These are phyloP conservation scores for Neolamprologus sp. DNA, from an alignment of 2,113 vertebrate species.

Conservation along the genomic window DNA sequence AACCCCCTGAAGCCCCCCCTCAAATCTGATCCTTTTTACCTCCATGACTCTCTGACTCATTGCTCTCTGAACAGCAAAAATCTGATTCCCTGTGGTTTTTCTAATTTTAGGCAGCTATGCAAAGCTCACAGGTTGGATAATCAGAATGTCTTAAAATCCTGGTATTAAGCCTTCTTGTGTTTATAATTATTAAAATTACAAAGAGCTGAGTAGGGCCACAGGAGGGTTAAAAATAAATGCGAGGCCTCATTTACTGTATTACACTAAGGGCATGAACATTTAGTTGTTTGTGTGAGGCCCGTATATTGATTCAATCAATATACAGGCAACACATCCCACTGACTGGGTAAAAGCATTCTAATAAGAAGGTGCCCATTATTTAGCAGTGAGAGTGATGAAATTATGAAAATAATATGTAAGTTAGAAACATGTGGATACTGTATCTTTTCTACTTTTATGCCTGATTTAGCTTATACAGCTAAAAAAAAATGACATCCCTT, in stretches of 20 bases:
- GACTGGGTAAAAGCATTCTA: neutral
- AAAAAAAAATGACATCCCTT: neutral
- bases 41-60: conserved; percentile 28
- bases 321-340: neutral
- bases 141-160: conserved; percentile 7
- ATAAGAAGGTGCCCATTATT: neutral
- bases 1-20: conserved; percentile 23
- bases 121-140: conserved; percentile 11
- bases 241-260: neutral
- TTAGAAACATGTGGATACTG: neutral
- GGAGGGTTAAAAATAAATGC: neutral
- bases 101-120: conserved; percentile 33
- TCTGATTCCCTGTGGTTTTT: conserved; percentile 26
- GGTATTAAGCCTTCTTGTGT: neutral
- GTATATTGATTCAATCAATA: neutral
- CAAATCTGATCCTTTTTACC: conserved; percentile 45
- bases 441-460: neutral
- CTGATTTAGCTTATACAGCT: neutral
- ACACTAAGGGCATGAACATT: neutral
- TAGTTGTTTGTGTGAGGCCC: neutral
- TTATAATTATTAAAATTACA: neutral
- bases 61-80: conserved; percentile 41
- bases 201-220: neutral
- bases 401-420: neutral
- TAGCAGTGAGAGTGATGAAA: neutral